Evolutionary conservation across 1,140 invertebrate species (phyloP), one percentile per base, ranked within the genome.

Genomic region (Drosophila subpulchrella): DNA sequence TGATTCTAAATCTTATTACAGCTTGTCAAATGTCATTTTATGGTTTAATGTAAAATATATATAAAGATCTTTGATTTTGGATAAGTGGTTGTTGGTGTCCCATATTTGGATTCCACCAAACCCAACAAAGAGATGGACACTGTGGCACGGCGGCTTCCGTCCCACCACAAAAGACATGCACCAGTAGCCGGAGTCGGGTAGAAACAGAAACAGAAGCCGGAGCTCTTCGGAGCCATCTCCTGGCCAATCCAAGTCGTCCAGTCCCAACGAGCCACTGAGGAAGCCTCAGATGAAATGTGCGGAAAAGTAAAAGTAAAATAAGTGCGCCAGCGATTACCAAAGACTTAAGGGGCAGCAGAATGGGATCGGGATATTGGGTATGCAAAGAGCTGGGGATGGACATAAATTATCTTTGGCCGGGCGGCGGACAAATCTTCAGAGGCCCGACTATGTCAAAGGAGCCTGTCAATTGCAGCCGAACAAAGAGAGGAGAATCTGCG

Each of bases 271-370:
- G 63, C 63, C 68, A 62, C 63, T 54, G 46, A 62, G 51, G 62
- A 55, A 48, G 59, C 70, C 55, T 48, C 50, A 54, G 48, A 39
- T 44, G 36, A 70, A 60, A 72, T 76, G 78, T 61, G 75, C 66
- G 83, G 81, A 79, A 86, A 86, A 88, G 83, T 88, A 83, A 86
- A 81, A 86, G 85, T 88, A 79, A 76, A 68, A 78, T 80, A 80
- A 80, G 79, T 67, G 67, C 66, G 78, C 72, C 60, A 66, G 54
- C 65, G 51, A 50, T 58, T 58, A 32, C 20, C 32, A 20, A 38
- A 30, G 48, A 34, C 27, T 13, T 15, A 12, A 38, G 34, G 17
- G 34, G 39, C 15, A 15, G 15, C n/a, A 57, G 67, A 55, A 46
- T 38, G 67, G 57, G n/a, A 42, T 48, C 44, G 32, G 12, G 24